Conservation (phyloP, 1,140 invertebrate species). For the Lordiphosa mommai region DNA sequence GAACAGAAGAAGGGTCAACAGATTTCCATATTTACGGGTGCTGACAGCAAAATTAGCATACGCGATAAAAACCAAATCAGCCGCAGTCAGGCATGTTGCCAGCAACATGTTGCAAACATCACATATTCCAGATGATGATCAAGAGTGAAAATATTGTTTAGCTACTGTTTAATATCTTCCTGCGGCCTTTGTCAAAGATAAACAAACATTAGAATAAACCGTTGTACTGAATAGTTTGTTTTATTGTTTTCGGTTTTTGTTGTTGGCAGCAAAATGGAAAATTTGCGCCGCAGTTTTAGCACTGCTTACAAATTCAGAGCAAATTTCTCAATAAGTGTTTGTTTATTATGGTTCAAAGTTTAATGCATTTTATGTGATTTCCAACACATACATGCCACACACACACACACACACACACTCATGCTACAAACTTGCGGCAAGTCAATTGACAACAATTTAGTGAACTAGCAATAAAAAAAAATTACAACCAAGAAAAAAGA, state of each 20-base stretch:
- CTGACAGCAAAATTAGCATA: constrained; percentile 45
- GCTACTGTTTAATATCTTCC: constrained; percentile 38
- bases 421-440: constrained; percentile 36
- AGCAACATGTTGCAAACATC: constrained; percentile 30
- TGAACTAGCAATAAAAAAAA: constrained; percentile 41
- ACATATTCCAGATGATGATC: constrained; percentile 29
- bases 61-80: constrained; percentile 16
- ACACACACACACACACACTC: background rate
- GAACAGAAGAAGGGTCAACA: constrained; percentile 34
- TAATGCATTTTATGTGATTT: constrained; percentile 21
- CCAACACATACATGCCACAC: background rate
- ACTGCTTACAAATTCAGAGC: constrained; percentile 30
- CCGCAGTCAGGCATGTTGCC: constrained; percentile 16
- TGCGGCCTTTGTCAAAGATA: constrained; percentile 39
- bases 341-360: constrained; percentile 33
- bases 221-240: constrained; percentile 3
- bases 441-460: constrained; percentile 62
- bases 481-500: constrained; percentile 15
- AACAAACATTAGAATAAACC: constrained; percentile 27
- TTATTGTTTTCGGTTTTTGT: constrained; percentile 17
- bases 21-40: constrained; percentile 49
- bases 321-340: constrained; percentile 15
- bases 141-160: constrained; percentile 22
- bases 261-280: constrained; percentile 21
- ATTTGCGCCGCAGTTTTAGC: constrained; percentile 9